A percentile compares a stretch with the other conserved stretches of the same genome.
phyloP scores from a whole-genome alignment of 1,140 invertebrate species.

The Kradibia gibbosae region DNA sequence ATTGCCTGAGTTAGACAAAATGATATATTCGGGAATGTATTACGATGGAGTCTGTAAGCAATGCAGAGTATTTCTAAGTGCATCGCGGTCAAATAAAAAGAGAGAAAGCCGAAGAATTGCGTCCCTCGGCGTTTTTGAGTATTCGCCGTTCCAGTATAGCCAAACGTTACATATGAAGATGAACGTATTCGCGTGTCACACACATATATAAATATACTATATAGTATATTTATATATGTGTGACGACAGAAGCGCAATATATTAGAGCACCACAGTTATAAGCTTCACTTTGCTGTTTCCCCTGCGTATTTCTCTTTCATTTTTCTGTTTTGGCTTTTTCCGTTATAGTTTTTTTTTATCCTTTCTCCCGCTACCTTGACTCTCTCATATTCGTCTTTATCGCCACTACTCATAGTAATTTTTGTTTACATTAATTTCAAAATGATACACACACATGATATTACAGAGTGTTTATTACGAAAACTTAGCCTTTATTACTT shows the following conservation, averaged over 20 bases:
- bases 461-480: too few species aligned
- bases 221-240: background rate
- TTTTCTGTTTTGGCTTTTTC: background rate
- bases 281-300: background rate
- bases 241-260: background rate
- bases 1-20: too few species aligned
- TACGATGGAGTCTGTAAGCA: background rate
- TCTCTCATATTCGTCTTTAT: background rate
- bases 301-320: background rate
- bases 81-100: background rate
- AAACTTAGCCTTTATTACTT: too few species aligned
- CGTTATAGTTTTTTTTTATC: background rate
- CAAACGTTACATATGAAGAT: conserved; percentile 5
- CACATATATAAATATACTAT: background rate
- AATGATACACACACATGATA: too few species aligned
- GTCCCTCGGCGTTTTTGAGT: background rate
- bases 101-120: background rate
- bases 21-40: background rate
- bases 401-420: background rate
- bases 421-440: background rate
- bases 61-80: background rate
- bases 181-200: background rate
- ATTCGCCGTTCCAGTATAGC: background rate
- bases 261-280: background rate
- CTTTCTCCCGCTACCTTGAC: background rate